Base-by-base conservation (phyloP, 2,113 vertebrate genomes). In the Muntiacus reevesi region DNA sequence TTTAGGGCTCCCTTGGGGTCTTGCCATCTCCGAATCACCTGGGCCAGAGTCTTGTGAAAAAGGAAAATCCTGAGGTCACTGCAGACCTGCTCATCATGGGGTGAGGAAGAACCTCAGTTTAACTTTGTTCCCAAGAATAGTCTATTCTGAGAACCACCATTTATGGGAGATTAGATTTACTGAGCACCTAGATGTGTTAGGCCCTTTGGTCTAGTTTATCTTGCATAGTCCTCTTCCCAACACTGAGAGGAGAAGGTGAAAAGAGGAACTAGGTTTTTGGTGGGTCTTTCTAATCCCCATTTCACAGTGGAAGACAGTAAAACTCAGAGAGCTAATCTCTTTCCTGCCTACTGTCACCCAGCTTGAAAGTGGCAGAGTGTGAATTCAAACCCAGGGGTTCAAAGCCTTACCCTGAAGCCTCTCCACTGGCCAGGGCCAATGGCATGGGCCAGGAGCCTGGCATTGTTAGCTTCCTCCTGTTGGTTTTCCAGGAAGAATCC, bases 401-500 rank as follows among this genome's bases (percentile, higher is more conserved):
- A 3, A 87, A 36, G 71, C 52, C 76, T 76, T 62, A 5, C 16
- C 2, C 55, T 3, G 64, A 0, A 4, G 85, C 93, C 92, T 55
- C 50, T 47, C 12, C 27, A 0, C 2, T 62, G 62, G 60, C 45
- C 28, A 12, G 3, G 43, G 71, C 92, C 2, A 1, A 10, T 11
- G 92, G 55, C 74, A 67, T 5, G 14, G 81, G 91, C 33, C 30
- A 1, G 10, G 4, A 17, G 78, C 60, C 79, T 87, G 86, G 76
- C 52, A 40, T 25, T 2, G 0, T n/a, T 21, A 2, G 7, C 62
- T 76, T 83, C 83, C 54, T 71, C n/a, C 52, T 12, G 30, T 50
- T 78, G 84, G n/a, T 67, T 94, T 95, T 97, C 83, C 95, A 90
- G 95, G 87, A 94, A 64, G 87, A 74, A 52, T 47, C 87, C 83